Evolutionary conservation across 2,113 vertebrate genomes (phyloP).

Genomic region (Anolis sagrei): DNA sequence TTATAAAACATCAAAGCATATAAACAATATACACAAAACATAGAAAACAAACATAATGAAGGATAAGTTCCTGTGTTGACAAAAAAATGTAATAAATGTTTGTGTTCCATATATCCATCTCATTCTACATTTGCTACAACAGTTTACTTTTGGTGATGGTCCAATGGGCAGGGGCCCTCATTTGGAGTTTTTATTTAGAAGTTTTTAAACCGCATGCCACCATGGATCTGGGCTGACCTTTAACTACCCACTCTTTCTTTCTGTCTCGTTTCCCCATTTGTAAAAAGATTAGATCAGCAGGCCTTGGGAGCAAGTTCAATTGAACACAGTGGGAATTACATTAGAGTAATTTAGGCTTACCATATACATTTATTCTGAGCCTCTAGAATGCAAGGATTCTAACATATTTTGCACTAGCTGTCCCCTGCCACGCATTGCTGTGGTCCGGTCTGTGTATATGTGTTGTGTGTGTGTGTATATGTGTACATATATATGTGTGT

Average conservation of each 20-base stretch:
- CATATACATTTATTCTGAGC: background rate
- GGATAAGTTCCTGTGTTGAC: too few relatives aligned
- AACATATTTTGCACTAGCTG: slow-evolving; percentile 1
- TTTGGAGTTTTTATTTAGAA: background rate
- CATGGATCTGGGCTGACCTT: background rate
- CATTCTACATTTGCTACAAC: background rate
- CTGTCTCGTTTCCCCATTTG: background rate
- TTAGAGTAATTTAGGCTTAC: background rate
- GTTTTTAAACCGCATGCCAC: background rate
- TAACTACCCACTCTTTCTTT: background rate
- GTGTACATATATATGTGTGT: too few relatives aligned
- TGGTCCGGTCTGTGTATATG: too few relatives aligned
- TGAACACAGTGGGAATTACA: background rate
- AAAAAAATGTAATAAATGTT: too few relatives aligned
- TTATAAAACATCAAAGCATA: too few relatives aligned
- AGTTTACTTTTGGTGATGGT: background rate
- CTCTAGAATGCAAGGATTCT: background rate
- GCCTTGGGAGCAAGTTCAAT: background rate
- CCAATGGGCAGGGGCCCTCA: too few relatives aligned
- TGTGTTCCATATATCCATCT: background rate
- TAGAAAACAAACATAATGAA: too few relatives aligned
- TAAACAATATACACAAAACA: too few relatives aligned
- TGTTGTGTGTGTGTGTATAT: too few relatives aligned
- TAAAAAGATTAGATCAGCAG: background rate
- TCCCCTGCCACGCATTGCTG: too few relatives aligned